Evolutionary conservation across 2,797 vertebrate genomes (phyloP), one percentile per base, ranked within the genome.

Genomic region (Triplophysa yarkandensis): DNA sequence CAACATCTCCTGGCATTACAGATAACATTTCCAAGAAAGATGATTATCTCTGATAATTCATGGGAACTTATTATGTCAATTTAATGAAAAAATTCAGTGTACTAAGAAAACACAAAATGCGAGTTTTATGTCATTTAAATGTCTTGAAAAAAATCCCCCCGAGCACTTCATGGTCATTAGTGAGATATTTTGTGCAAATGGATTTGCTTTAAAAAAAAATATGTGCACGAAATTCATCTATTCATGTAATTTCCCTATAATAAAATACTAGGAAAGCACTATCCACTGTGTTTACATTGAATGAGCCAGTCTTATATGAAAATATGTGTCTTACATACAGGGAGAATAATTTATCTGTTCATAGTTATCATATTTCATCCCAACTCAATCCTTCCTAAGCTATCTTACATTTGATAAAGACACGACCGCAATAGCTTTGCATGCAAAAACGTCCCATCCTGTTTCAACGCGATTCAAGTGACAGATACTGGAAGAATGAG

Each of bases 401-500:
- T 30, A 67, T 68, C 28, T 21, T 74, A 48, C 34, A 74, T 60
- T 19, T 60, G 60, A 74, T 60, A 74, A 58, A 48, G 52, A 58
- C 41, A 23, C n/a, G 9, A 14, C 28, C 13, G 50, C 64, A 68
- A 60, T 46, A 4, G 43, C 6, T 17, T 19, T 5, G 28, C 64
- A 44, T 60, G 36, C 17, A 48, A 48, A 46, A 11, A n/a, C 34
- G 9, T 43, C 19, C 7, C 11, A 19, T 60, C 52, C 62, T 17
- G 21, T 65, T 60, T 27, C 41, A 74, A 74, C 30, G 11, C 39
- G 19, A 16, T 67, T 66, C 19, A 66, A 46, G 30, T 60, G 72
- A 74, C 25, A 41, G 25, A 41, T 52, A 17, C 62, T 25, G 19
- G 17, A 55, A 44, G 25, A 74, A 43, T 57, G 27, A 66, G 58